Evolutionary conservation across 30 jellyfish, hydroid and myxozoan genomes (phyloP).

Genomic region (Turritopsis rubra): DNA sequence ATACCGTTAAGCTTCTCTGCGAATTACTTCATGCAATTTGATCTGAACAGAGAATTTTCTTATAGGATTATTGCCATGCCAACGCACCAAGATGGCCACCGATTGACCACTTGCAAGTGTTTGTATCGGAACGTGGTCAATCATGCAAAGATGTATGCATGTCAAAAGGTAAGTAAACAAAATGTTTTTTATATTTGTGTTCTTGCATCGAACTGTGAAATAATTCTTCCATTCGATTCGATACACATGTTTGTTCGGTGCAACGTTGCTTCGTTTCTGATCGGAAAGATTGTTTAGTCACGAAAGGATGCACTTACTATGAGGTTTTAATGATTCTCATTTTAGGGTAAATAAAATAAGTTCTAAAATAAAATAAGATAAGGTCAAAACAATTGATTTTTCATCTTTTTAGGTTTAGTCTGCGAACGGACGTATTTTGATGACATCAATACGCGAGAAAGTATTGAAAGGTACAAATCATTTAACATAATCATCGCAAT

Average conservation of each 20-base stretch:
- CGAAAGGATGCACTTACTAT: too few species aligned
- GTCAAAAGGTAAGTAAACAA: conserved; percentile 44
- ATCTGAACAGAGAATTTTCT: too few species aligned
- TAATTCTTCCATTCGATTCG: too few species aligned
- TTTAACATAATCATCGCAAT: too few species aligned
- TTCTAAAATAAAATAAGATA: too few species aligned
- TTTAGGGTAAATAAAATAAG: too few species aligned
- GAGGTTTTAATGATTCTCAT: too few species aligned
- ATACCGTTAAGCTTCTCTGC: too few species aligned
- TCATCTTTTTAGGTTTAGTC: conserved; percentile 44
- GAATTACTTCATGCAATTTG: too few species aligned
- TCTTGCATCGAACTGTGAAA: background rate
- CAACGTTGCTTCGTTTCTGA: background rate
- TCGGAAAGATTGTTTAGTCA: too few species aligned
- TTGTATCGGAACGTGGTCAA: conserved; percentile 38
- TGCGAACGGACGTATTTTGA: conserved; percentile 48
- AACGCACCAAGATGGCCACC: conserved; percentile 94
- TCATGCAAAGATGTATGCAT: conserved; percentile 60
- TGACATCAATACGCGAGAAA: conserved; percentile 29
- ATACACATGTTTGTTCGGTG: background rate
- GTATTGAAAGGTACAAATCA: conserved; percentile 22
- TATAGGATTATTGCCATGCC: conserved; percentile 62
- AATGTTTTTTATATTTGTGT: background rate
- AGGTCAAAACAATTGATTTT: too few species aligned
- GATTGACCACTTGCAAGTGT: conserved; percentile 34